Conservation (phyloP, 2,888 invertebrate genomes). For the Hymenopus coronatus region DNA sequence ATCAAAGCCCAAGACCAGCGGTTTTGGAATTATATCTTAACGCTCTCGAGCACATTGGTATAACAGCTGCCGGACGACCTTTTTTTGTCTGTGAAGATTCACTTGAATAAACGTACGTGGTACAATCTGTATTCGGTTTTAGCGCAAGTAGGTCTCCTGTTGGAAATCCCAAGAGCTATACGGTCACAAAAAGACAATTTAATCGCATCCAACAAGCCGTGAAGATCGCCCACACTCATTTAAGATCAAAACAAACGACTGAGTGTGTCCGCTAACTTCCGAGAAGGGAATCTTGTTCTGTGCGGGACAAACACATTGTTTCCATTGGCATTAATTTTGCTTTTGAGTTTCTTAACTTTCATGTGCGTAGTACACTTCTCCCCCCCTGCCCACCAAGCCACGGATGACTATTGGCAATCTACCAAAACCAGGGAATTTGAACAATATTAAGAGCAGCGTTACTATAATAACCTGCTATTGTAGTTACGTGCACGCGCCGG, state of each 20-base stretch:
- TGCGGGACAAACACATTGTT: background rate
- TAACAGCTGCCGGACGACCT: background rate
- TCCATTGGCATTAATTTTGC: background rate
- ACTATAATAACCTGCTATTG: too few relatives aligned
- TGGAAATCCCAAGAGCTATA: background rate
- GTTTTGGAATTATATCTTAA: background rate
- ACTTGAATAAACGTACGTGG: background rate
- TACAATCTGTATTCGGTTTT: background rate
- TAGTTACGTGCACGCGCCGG: too few relatives aligned
- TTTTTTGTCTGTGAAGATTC: background rate
- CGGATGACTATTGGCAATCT: too few relatives aligned
- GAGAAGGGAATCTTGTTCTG: background rate
- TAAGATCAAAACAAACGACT: background rate
- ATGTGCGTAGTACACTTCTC: background rate
- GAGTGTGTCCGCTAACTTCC: background rate
- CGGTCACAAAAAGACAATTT: background rate
- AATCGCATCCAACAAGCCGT: background rate
- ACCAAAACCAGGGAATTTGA: too few relatives aligned
- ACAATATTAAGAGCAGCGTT: too few relatives aligned
- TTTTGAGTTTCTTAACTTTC: background rate
- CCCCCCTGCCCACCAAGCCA: too few relatives aligned
- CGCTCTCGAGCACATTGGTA: background rate
- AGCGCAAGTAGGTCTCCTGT: background rate
- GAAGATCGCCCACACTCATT: background rate
- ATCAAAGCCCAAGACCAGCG: background rate